Evolutionary conservation across 2,888 invertebrate genomes (phyloP).

Genomic region (Gibbula magus): DNA sequence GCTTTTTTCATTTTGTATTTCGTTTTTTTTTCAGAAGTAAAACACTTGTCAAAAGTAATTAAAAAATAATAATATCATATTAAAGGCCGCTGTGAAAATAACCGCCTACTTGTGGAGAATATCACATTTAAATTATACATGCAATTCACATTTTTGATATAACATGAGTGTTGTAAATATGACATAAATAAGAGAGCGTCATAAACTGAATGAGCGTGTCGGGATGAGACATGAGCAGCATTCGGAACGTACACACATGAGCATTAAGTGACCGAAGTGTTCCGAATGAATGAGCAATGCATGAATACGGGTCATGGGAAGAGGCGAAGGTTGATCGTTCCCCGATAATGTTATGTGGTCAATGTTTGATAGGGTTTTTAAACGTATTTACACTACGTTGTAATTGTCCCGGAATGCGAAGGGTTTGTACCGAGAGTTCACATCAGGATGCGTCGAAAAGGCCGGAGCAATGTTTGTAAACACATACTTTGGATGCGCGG

Average conservation of each 20-base stretch:
- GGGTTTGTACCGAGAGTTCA: not conserved
- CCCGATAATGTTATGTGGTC: not conserved
- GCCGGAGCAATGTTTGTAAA: constrained; percentile 19
- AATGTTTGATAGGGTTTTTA: not conserved
- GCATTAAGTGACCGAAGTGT: not conserved
- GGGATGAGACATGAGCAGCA: not conserved
- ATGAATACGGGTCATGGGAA: not conserved
- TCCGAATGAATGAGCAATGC: not conserved
- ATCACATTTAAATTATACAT: no score
- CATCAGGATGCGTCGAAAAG: not conserved
- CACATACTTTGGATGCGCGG: not conserved
- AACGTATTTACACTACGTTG: not conserved
- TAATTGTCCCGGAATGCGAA: constrained; percentile 9
- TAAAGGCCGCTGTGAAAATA: no score
- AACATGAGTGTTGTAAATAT: not conserved
- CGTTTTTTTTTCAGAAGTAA: no score
- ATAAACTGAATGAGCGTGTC: no score
- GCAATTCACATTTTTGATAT: no score
- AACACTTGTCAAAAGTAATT: no score
- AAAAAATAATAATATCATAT: no score
- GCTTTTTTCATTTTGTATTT: no score
- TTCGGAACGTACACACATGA: not conserved
- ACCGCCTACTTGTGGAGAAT: no score
- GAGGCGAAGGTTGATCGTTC: not conserved
- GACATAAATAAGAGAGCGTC: not conserved